These are phyloP conservation scores for Heloderma charlesbogerti DNA, from an alignment of 2,113 vertebrate genomes.

Conservation along the genomic window DNA sequence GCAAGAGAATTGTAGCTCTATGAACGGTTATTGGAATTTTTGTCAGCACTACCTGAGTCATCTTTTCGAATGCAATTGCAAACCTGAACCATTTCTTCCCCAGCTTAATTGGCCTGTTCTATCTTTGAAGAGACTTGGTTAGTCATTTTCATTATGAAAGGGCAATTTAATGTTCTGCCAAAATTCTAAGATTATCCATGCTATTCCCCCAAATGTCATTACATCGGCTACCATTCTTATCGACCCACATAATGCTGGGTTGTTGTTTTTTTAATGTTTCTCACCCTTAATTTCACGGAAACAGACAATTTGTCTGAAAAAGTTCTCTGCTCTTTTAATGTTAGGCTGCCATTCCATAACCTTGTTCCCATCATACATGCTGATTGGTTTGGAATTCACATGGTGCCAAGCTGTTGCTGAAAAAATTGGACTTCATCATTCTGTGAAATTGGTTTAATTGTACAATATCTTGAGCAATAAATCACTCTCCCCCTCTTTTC, in stretches of 20 bases:
- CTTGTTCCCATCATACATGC: neutral
- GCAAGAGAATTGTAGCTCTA: neutral
- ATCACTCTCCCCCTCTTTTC: neutral
- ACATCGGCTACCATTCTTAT: slow-evolving; percentile 62
- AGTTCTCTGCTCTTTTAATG: slow-evolving; percentile 21
- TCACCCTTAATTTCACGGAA: slow-evolving; percentile 44
- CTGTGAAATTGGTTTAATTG: neutral
- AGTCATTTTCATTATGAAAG: slow-evolving; percentile 67
- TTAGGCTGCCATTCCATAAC: slow-evolving; percentile 37
- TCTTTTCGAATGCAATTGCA: slow-evolving; percentile 16
- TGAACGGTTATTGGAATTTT: slow-evolving; percentile 25
- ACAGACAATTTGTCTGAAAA: slow-evolving; percentile 51
- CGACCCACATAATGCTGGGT: slow-evolving; percentile 57
- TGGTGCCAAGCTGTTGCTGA: neutral
- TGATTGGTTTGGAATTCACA: neutral
- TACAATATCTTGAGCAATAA: neutral
- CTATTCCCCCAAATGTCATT: slow-evolving; percentile 65
- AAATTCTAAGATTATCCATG: slow-evolving; percentile 65
- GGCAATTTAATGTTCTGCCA: slow-evolving; percentile 63
- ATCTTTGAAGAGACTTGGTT: slow-evolving; percentile 13
- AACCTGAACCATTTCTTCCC: slow-evolving; percentile 10
- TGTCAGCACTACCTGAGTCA: slow-evolving; percentile 31
- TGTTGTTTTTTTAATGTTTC: slow-evolving; percentile 64
- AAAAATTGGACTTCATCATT: neutral
- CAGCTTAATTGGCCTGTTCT: neutral